phyloP scores from a whole-genome alignment of 2,888 invertebrate genomes.

The Platycnemis pennipes region DNA sequence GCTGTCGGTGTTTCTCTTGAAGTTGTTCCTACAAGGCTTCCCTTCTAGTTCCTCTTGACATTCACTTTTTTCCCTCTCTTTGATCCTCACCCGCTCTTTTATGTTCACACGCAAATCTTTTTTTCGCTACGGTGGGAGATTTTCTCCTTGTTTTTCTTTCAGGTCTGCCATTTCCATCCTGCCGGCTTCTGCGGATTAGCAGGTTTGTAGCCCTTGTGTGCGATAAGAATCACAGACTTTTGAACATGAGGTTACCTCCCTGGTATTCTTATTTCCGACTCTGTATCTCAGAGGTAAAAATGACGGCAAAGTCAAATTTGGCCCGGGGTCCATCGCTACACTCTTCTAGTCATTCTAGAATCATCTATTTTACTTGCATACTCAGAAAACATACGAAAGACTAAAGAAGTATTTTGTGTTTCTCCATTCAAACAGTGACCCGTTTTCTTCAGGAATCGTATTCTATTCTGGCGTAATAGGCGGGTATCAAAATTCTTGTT shows the following conservation, averaged over 20 bases:
- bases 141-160: not conserved
- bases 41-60: not conserved
- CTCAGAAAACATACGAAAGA: too few species aligned
- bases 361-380: not conserved
- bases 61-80: not conserved
- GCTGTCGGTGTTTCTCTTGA: slow-evolving; percentile 2
- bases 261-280: not conserved
- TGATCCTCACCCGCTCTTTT: not conserved
- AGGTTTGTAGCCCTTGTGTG: not conserved
- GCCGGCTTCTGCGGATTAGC: not conserved
- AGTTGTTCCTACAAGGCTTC: not conserved
- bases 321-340: not conserved
- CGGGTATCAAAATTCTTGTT: too few species aligned
- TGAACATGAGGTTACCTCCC: not conserved
- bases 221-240: not conserved
- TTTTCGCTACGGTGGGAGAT: not conserved
- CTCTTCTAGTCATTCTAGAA: not conserved
- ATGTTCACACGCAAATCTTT: not conserved
- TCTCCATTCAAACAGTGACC: too few species aligned
- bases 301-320: not conserved
- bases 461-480: too few species aligned
- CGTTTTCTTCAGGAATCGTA: too few species aligned
- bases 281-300: not conserved
- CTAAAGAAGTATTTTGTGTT: too few species aligned
- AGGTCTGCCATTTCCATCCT: not conserved